These are phyloP conservation scores for Proterorhinus semilunaris DNA, from an alignment of 2,113 vertebrate species.

Conservation along the genomic window DNA sequence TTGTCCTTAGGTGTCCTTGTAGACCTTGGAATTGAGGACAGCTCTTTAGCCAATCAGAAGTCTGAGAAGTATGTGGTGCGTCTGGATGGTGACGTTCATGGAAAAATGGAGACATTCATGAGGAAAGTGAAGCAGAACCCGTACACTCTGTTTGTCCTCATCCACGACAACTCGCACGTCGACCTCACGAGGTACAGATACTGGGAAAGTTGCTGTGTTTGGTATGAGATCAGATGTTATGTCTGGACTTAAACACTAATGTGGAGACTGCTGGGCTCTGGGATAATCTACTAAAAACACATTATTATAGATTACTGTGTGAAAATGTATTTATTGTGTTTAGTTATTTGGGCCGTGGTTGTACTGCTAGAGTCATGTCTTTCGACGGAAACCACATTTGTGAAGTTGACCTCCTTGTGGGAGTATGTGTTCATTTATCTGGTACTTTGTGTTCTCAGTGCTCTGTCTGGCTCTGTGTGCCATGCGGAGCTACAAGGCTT, in stretches of 20 bases:
- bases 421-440: neutral
- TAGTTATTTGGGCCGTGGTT: neutral
- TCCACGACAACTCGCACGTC: constrained; percentile 94
- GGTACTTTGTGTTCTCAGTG: constrained; percentile 48
- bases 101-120: constrained; percentile 95
- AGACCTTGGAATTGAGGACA: constrained; percentile 93
- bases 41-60: constrained; percentile 79
- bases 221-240: constrained; percentile 26
- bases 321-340: neutral
- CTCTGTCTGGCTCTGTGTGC: constrained; percentile 87
- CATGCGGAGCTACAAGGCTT: constrained; percentile 93
- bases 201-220: neutral
- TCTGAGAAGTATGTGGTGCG: constrained; percentile 93
- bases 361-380: neutral
- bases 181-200: constrained; percentile 90
- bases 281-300: constrained; percentile 1
- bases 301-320: neutral
- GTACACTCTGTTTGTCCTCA: constrained; percentile 94
- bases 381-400: neutral
- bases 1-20: constrained; percentile 85
- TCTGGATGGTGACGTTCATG: constrained; percentile 88
- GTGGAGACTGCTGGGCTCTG: constrained; percentile 11
- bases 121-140: constrained; percentile 94
- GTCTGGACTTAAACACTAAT: constrained; percentile 25
- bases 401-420: neutral